Evolutionary conservation across 2,888 invertebrate genomes (phyloP).

Genomic region (Cremastobaeus sp.): DNA sequence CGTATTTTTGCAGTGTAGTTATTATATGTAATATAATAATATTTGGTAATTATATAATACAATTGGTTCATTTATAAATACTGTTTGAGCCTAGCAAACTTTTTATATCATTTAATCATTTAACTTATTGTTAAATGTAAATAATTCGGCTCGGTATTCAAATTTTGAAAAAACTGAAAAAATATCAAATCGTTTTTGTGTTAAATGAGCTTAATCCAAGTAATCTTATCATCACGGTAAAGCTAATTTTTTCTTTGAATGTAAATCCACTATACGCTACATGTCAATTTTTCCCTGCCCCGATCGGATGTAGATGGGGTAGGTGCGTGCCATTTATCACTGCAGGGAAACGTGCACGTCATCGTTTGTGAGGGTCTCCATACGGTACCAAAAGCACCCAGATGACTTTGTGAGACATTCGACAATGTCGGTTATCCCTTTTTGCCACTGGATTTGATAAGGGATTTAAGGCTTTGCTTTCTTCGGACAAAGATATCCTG

Average conservation of each 20-base stretch:
- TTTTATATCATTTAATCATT: too few relatives aligned
- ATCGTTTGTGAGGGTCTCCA: constrained; percentile 70
- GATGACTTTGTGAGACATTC: constrained; percentile 77
- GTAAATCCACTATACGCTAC: constrained; percentile 68
- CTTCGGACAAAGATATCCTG: constrained; percentile 31
- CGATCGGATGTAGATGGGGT: constrained; percentile 65
- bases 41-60: too few relatives aligned
- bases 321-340: constrained; percentile 77
- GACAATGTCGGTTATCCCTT: constrained; percentile 70
- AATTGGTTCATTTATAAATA: too few relatives aligned
- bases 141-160: too few relatives aligned
- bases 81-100: too few relatives aligned
- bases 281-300: constrained; percentile 67
- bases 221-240: constrained; percentile 26
- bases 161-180: too few relatives aligned
- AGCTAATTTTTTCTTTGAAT: constrained; percentile 22
- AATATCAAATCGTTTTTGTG: too few relatives aligned
- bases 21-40: too few relatives aligned
- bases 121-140: too few relatives aligned
- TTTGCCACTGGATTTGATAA: constrained; percentile 50
- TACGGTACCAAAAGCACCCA: constrained; percentile 60
- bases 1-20: too few relatives aligned
- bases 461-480: constrained; percentile 42
- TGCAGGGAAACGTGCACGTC: constrained; percentile 75
- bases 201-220: too few relatives aligned